Conservation (phyloP, 2,888 invertebrate genomes). For the Aromia moschata region DNA sequence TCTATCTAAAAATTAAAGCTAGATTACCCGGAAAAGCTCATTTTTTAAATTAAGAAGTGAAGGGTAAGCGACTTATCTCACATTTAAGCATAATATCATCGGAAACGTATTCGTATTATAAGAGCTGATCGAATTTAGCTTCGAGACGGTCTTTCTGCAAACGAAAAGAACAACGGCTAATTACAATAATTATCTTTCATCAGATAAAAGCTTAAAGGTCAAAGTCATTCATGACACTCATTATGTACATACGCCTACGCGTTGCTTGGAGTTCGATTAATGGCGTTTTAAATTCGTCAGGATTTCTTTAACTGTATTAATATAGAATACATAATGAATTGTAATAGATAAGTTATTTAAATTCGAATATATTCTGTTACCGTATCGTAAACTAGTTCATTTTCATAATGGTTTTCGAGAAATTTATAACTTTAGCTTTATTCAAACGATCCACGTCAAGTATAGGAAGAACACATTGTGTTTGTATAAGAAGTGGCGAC, state of each 20-base stretch:
- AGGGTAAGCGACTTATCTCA: not conserved
- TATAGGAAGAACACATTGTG: no score
- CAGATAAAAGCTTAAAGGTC: not conserved
- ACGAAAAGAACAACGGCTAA: not conserved
- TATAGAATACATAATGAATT: not conserved
- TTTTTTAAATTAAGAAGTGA: not conserved
- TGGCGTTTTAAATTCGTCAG: not conserved
- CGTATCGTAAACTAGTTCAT: not conserved
- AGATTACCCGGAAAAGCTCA: not conserved
- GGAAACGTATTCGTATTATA: not conserved
- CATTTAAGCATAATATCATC: not conserved
- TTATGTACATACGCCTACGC: not conserved
- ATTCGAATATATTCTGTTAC: not conserved
- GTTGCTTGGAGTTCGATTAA: not conserved
- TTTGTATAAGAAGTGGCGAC: no score
- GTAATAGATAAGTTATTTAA: not conserved
- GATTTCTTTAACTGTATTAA: not conserved
- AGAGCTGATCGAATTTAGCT: not conserved
- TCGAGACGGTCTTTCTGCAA: not conserved
- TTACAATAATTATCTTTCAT: not conserved
- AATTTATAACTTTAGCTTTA: no score
- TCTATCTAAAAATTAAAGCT: not conserved
- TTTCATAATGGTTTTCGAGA: conserved; percentile 2
- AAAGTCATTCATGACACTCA: not conserved
- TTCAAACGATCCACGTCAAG: no score